Evolutionary conservation across 2,888 invertebrate species (phyloP), one percentile per base, ranked within the genome.

Genomic region (Nymphalis polychloros): DNA sequence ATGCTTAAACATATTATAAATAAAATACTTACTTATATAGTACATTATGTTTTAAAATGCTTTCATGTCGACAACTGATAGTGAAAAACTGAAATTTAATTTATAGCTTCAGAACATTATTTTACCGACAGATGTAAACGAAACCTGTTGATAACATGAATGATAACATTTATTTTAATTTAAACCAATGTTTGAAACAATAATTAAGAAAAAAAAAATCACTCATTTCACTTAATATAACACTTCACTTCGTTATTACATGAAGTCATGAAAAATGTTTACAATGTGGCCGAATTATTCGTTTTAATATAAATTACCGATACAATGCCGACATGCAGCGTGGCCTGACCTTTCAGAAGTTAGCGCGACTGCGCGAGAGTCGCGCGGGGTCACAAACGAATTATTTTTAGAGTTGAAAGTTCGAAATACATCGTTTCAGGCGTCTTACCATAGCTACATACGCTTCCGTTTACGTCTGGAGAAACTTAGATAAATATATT

Each of bases 381-480:
- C 85, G 88, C 81, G 85, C 89, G 91, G 92, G 92, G 92, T 92
- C 93, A 92, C 85, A 84, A 83, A 79, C 79, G 82, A 83, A 85
- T 86, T 93, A 93, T 93, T 93, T 93, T 92, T 93, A 93, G 93
- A 92, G 93, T 93, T 93, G 91, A 93, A 93, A 93, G 93, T 93
- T 93, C 93, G 93, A 90, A 92, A 91, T 91, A 89, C 90, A 86
- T 82, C 85, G 85, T 86, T 84, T 87, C 83, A 81, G 83, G 82
- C 68, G 73, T 75, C 76, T 75, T 71, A 66, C 72, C 72, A 72
- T 68, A 70, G 69, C 62, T 71, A 66, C 41, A n/a, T 48, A 61
- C 72, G 76, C 81, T 84, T 84, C 84, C 84, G 82, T 75, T 74
- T 78, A 74, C 41, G 53, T 31, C 47, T 66, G 46, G n/a, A 47